phyloP scores from a whole-genome alignment of 1,140 invertebrate species.

The Hypothenemus hampei region DNA sequence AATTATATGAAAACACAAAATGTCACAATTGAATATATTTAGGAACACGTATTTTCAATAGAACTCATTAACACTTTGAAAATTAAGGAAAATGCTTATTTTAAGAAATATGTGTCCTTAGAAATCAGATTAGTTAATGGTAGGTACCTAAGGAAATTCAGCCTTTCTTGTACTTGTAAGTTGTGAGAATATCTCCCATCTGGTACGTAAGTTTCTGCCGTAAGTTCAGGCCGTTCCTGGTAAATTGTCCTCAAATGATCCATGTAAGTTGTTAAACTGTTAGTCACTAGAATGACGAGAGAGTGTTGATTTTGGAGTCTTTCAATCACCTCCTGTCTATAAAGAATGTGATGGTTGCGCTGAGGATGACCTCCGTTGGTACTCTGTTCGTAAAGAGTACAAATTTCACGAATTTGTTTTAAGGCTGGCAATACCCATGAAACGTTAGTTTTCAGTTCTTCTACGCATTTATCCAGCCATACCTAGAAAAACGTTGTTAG shows the following conservation, averaged over 20 bases:
- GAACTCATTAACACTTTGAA: no score
- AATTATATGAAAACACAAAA: no score
- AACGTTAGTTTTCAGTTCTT: slow-evolving; percentile 84
- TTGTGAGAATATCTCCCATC: slow-evolving; percentile 90
- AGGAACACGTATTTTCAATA: no score
- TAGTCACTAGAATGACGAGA: slow-evolving; percentile 88
- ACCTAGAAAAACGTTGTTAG: slow-evolving; percentile 38
- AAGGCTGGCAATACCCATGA: slow-evolving; percentile 91
- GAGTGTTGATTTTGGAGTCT: slow-evolving; percentile 87
- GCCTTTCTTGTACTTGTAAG: slow-evolving; percentile 87
- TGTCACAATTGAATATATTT: no score
- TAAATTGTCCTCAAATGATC: slow-evolving; percentile 70
- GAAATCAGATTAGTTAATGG: no score
- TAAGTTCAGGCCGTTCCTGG: slow-evolving; percentile 69
- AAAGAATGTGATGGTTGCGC: slow-evolving; percentile 59
- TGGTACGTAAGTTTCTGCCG: slow-evolving; percentile 75
- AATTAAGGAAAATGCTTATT: no score
- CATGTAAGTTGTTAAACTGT: slow-evolving; percentile 91
- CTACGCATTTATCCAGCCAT: slow-evolving; percentile 94
- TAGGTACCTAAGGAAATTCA: slow-evolving; percentile 83
- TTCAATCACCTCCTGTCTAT: slow-evolving; percentile 79
- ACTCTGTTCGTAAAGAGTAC: slow-evolving; percentile 80
- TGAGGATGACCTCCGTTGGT: slow-evolving; percentile 50
- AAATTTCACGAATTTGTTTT: slow-evolving; percentile 95
- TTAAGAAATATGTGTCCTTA: no score